Conservation (phyloP, 2,888 invertebrate genomes). For the Marronus borbonicus region DNA sequence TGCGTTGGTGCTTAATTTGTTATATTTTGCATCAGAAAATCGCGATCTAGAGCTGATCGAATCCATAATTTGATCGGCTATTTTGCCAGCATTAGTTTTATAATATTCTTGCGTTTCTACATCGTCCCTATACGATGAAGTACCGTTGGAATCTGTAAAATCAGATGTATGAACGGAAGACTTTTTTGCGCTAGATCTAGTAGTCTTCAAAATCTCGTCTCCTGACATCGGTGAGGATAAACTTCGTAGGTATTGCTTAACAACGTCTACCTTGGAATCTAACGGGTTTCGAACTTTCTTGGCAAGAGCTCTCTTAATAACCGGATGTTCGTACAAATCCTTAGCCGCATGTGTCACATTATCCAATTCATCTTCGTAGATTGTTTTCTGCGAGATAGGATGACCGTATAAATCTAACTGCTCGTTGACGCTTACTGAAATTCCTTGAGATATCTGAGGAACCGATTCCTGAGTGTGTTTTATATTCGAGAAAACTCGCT, state of each 20-base stretch:
- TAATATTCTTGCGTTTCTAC: not conserved
- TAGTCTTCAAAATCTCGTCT: conserved; percentile 53
- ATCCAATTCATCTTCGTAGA: conserved; percentile 21
- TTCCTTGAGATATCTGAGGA: conserved; percentile 22
- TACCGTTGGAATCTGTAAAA: conserved; percentile 17
- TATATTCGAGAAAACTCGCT: conserved; percentile 48
- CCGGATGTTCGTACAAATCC: conserved; percentile 46
- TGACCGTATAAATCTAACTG: conserved; percentile 35
- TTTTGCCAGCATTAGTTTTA: conserved; percentile 57
- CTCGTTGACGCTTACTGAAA: conserved; percentile 39
- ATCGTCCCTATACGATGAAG: conserved; percentile 12
- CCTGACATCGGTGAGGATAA: conserved; percentile 56
- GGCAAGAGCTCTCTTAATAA: conserved; percentile 41
- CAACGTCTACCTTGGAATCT: conserved; percentile 31
- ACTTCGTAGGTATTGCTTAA: conserved; percentile 45
- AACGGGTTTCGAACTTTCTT: conserved; percentile 8
- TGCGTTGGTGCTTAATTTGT: not conserved
- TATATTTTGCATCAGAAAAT: not conserved
- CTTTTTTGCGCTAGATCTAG: conserved; percentile 34
- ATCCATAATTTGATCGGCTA: conserved; percentile 63
- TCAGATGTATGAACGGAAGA: conserved; percentile 14
- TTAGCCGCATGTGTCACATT: not conserved
- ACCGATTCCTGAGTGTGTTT: conserved; percentile 1
- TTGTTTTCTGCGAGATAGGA: conserved; percentile 39
- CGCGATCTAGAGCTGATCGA: conserved; percentile 55